Percentiles rank a stretch among this genome's conserved stretches.
Evolutionary conservation across 2,888 invertebrate genomes (phyloP).

Genomic region (Hanleya hanleyi): DNA sequence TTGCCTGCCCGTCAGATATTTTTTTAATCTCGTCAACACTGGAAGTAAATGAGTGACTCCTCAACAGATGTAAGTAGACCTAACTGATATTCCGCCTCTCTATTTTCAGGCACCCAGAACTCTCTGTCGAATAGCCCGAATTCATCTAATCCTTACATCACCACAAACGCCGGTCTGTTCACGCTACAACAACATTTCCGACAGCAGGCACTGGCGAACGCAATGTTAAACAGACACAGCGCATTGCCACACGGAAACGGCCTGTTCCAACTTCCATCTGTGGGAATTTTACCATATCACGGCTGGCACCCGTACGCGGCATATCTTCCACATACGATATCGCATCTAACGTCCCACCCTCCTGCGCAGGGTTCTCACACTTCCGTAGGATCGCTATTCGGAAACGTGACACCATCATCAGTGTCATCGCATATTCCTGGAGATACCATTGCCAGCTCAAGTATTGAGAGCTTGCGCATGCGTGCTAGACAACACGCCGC

Average conservation of each 20-base stretch:
- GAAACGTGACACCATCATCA: conserved; percentile 1
- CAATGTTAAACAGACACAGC: conserved; percentile 25
- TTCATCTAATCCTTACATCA: neutral
- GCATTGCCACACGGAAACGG: neutral
- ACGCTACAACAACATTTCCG: conserved; percentile 21
- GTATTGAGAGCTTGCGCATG: conserved; percentile 78
- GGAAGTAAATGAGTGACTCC: no score
- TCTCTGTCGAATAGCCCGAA: no score
- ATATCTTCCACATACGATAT: conserved; percentile 4
- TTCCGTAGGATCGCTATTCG: neutral
- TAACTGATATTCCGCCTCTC: no score
- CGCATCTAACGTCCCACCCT: conserved; percentile 3
- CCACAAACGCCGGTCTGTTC: neutral
- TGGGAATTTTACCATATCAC: conserved; percentile 6
- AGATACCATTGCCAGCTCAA: conserved; percentile 87
- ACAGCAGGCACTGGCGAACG: conserved; percentile 33
- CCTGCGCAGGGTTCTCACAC: conserved; percentile 6
- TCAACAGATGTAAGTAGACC: no score
- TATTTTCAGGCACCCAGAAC: no score
- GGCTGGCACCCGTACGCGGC: conserved; percentile 18
- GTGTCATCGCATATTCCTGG: conserved; percentile 86
- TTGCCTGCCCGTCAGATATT: no score
- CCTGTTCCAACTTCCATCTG: conserved; percentile 12
- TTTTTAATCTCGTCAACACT: no score
- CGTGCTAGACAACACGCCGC: conserved; percentile 57